phyloP scores from a whole-genome alignment of 2,113 vertebrate genomes.

The Casuarius casuarius region DNA sequence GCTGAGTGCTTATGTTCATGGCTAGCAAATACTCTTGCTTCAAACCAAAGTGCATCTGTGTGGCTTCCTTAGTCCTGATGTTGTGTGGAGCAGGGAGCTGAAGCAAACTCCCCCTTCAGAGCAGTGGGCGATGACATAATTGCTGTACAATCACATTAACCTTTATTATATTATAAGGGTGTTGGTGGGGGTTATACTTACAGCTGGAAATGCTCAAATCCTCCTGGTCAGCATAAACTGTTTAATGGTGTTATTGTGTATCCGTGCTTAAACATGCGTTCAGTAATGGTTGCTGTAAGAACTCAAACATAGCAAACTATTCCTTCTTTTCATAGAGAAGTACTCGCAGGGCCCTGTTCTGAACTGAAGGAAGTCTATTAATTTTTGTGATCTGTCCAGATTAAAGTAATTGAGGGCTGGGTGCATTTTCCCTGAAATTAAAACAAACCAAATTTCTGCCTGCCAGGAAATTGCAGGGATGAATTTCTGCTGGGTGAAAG shows the following conservation, averaged over 20 bases:
- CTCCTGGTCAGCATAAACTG: neutral
- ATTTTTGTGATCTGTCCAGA: neutral
- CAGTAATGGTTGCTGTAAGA: neutral
- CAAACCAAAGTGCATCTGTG: neutral
- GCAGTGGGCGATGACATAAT: neutral
- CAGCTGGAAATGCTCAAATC: neutral
- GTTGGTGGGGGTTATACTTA: neutral
- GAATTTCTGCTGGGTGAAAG: neutral
- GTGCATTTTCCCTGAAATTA: neutral
- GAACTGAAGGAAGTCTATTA: neutral
- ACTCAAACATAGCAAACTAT: neutral
- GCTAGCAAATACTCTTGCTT: neutral
- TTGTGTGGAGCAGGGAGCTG: neutral
- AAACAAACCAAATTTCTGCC: neutral
- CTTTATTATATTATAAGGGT: no score
- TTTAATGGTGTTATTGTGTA: neutral
- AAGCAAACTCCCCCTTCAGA: neutral
- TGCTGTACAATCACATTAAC: neutral
- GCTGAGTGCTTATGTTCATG: neutral
- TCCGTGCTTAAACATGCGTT: accelerated
- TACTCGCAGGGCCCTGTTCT: neutral
- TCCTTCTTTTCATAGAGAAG: neutral
- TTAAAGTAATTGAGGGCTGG: neutral
- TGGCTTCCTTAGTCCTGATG: neutral
- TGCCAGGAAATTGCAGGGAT: neutral